Evolutionary conservation across 2,113 vertebrate species (phyloP), one percentile per base, ranked within the genome.

Genomic region (Anoura caudifer): DNA sequence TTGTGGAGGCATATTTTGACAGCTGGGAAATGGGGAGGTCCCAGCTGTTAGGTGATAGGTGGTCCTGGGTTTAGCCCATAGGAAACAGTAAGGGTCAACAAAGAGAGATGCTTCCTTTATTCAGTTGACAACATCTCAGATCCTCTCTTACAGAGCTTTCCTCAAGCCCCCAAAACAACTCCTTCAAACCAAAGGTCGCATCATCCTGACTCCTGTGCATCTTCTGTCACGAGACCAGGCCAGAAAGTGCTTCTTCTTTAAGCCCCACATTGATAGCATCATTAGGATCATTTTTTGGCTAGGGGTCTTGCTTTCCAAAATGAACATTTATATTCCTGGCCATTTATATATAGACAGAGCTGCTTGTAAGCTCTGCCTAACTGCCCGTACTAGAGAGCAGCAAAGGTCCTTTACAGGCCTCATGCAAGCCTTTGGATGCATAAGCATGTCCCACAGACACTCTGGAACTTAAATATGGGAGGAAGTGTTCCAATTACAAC

Each of bases 361-460:
- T 93, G 80, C 73, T 31, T 75, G 56, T 24, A 96, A 97, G 94
- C 85, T 88, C 19, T 31, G 11, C 31, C 63, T 96, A 94, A 82
- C 94, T 10, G 47, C 47, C 81, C 50, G 4, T 56, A 67, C 80
- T 81, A 89, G 91, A 67, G 24, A 96, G 94, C 67, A 82, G 81
- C 93, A 95, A 93, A 95, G 0, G 36, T 20, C 92, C 43, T 90
- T 81, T 31, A 90, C 0, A 26, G 95, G 96, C 67, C 95, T 63
- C 1, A 52, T 96, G 75, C 92, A 96, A 90, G 92, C 77, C 96
- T 96, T 97, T 24, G 36, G 61, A 79, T 86, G 87, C 41, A 87
- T 59, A 36, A 97, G 92, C 0, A 0, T 97, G 86, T 79, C 97
- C 92, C 96, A 80, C 2, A 87, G 95, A 96, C 92, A 2, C 43